Conservation (phyloP, 2,888 invertebrate species). For the Gymnoscelis rufifasciata region DNA sequence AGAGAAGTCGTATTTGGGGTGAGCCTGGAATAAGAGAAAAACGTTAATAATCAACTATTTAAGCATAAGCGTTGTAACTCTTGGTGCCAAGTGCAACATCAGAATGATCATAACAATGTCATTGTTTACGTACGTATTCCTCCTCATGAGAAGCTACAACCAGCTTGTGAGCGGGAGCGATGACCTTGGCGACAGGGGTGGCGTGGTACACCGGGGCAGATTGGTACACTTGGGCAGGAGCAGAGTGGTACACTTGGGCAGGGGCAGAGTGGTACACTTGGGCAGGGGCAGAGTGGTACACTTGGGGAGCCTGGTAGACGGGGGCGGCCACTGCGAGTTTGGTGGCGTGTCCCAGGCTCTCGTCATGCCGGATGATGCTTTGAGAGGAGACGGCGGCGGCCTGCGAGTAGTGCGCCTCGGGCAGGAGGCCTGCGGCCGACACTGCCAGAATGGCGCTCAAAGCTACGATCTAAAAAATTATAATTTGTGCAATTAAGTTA, state of each 20-base stretch:
- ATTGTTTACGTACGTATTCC: constrained; percentile 12
- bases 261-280: constrained; percentile 29
- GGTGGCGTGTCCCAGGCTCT: constrained; percentile 38
- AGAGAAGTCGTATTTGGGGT: constrained; percentile 72
- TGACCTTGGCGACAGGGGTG: constrained; percentile 30
- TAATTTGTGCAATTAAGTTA: too few relatives aligned
- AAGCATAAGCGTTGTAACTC: background rate
- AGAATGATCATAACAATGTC: background rate
- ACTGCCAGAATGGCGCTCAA: constrained; percentile 63
- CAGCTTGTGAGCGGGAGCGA: constrained; percentile 39
- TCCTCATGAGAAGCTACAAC: constrained; percentile 44
- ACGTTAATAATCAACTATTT: too few relatives aligned
- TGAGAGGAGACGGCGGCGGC: constrained; percentile 62
- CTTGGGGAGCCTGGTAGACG: constrained; percentile 33
- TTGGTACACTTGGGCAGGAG: constrained; percentile 41
- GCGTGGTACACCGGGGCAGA: constrained; percentile 18
- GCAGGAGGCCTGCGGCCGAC: constrained; percentile 54
- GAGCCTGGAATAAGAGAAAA: constrained; percentile 38
- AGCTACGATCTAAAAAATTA: constrained; percentile 47
- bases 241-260: constrained; percentile 30
- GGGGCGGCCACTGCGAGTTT: constrained; percentile 38
- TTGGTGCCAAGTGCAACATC: too few relatives aligned
- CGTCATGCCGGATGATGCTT: constrained; percentile 59
- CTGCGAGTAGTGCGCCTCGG: constrained; percentile 44
- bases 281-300: constrained; percentile 19